Percentiles rank a stretch among this genome's conserved stretches.
phyloP scores from a whole-genome alignment of 2,797 vertebrate species.

The Chloroceryle amazona region DNA sequence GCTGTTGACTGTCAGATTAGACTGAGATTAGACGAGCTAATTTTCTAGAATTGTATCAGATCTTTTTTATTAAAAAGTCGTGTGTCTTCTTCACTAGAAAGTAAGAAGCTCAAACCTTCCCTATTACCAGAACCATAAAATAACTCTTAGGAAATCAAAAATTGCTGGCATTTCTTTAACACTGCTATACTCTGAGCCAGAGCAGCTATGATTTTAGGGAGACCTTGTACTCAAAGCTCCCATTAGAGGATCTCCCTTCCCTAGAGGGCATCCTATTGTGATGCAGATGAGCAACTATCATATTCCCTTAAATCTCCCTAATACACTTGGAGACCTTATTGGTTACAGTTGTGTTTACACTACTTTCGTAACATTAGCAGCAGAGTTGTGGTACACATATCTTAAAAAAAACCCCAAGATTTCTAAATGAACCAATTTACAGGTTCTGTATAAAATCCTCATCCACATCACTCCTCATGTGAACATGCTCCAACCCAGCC shows the following conservation, averaged over 20 bases:
- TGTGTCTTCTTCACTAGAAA: background rate
- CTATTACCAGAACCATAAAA: background rate
- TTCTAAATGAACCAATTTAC: background rate
- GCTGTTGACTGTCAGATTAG: background rate
- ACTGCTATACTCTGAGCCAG: background rate
- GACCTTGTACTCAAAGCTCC: background rate
- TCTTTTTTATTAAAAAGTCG: background rate
- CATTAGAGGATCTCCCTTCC: background rate
- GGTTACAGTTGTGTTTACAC: background rate
- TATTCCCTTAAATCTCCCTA: background rate
- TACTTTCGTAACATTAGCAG: background rate
- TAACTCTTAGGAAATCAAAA: background rate
- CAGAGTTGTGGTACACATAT: background rate
- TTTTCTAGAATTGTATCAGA: background rate
- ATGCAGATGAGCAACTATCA: background rate
- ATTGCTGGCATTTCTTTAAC: background rate
- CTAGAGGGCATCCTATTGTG: background rate
- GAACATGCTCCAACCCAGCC: background rate
- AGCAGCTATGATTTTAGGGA: background rate
- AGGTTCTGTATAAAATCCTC: background rate
- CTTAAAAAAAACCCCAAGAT: background rate
- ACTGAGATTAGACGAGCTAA: conserved; percentile 7
- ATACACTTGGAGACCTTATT: background rate
- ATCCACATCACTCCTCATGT: background rate
- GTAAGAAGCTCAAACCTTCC: background rate